Base-by-base conservation (phyloP, 2,888 invertebrate species). In the Ichneumon xanthorius region DNA sequence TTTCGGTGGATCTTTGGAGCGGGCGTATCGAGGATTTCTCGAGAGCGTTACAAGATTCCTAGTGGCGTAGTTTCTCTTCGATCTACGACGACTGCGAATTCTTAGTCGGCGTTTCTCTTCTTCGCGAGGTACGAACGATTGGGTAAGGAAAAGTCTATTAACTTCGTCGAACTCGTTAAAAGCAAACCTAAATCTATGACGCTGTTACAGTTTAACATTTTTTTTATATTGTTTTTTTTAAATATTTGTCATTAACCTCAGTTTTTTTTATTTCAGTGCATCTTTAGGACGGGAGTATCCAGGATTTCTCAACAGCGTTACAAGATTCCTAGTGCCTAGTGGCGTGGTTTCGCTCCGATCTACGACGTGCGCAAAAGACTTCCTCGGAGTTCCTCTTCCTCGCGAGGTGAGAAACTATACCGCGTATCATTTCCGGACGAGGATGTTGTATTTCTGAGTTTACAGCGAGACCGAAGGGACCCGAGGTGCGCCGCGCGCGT, bases 361-460 rank as follows among this genome's bases (percentile, higher is more conserved):
- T 37, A 16, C 61, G 6, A 61, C 6, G 14, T 11, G 2, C 2
- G n/a, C 30, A 5, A 63, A 14, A 14, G 26, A 1, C 33, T 9
- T 72, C 33, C 19, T 33, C 55, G 37, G 11, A 33, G 19, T 45
- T n/a, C 19, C 70, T 22, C 53, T 40, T 14, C 40, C 2, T 40
- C 9, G 11, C 61, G 78, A 40, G 40, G 40, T 40, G 11, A 78
- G 68, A 81, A 87, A 84, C 80, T 63, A 72, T 71, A 68, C 53
- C 61, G 37, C 75, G 79, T 67, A 75, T 48, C 73, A 82, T 80
- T 86, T 87, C 84, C 87, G 81, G 63, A 33, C 76, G 33, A 72
- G 76, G 78, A 84, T 79, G 37, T 77, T 68, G 65, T 65, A 67
- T 55, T 50, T 53, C 77, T n/a, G 53, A 50, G 55, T 75, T 61